phyloP scores from a whole-genome alignment of 2,888 invertebrate species.

The Eristalis intricaria region DNA sequence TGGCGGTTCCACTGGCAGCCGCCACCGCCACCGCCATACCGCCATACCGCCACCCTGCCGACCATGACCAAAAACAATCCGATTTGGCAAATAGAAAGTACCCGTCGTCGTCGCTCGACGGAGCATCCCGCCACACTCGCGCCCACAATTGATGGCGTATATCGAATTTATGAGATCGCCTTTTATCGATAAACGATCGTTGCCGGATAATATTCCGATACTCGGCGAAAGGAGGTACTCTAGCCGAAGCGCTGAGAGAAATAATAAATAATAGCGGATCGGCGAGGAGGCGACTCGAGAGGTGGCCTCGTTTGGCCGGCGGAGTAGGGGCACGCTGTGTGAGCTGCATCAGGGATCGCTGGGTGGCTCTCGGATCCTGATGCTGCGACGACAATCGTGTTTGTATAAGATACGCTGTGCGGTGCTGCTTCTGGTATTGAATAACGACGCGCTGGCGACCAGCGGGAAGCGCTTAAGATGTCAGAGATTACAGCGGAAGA shows the following conservation, averaged over 20 bases:
- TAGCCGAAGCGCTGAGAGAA: constrained; percentile 30
- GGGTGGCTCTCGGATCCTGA: constrained; percentile 45
- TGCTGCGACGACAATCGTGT: constrained; percentile 51
- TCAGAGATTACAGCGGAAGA: constrained; percentile 51
- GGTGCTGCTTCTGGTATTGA: constrained; percentile 63
- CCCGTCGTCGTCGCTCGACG: background rate
- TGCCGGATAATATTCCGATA: constrained; percentile 61
- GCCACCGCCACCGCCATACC: background rate
- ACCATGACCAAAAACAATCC: constrained; percentile 59
- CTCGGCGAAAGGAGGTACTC: constrained; percentile 68
- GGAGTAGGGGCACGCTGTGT: background rate
- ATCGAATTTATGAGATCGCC: constrained; percentile 71
- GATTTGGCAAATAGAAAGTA: constrained; percentile 68
- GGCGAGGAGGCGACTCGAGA: constrained; percentile 26
- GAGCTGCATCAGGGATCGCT: constrained; percentile 17
- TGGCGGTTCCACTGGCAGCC: constrained; percentile 23
- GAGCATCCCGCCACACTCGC: constrained; percentile 58
- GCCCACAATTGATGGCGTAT: constrained; percentile 71
- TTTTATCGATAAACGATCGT: constrained; percentile 71
- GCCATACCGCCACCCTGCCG: background rate
- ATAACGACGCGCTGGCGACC: constrained; percentile 45
- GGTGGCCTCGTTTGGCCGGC: constrained; percentile 54
- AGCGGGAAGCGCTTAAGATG: constrained; percentile 66
- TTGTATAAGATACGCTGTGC: constrained; percentile 49
- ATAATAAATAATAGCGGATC: constrained; percentile 66